Evolutionary conservation across 2,888 invertebrate species (phyloP), one percentile per base, ranked within the genome.

Genomic region (Colletes collaris): DNA sequence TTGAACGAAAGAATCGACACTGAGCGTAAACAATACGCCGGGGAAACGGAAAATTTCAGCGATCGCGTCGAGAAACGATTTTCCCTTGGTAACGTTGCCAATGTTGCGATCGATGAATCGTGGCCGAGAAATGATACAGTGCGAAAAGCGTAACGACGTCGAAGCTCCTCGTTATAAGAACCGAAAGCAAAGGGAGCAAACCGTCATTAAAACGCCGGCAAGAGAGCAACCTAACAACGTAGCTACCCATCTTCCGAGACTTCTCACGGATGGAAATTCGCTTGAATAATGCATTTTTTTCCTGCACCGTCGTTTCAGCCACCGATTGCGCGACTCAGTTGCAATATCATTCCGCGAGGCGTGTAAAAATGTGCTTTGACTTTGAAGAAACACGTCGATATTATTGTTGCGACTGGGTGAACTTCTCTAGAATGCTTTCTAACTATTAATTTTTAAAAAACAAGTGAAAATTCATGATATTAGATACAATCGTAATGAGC

Each of bases 201-300:
- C 85, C 86, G 79, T 89, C 89, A 87, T 89, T 89, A 89, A 88
- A 89, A 79, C 80, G 78, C 83, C 90, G 74, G 84, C 87, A 90
- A 92, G 92, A 92, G 92, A 92, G 92, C 92, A 92, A 89, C 88
- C 88, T 91, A 91, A 91, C 89, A 90, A 91, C 83, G 89, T 84
- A 88, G 89, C 89, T 89, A 89, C 86, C 88, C 87, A 81, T 87
- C 86, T 84, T 75, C 81, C 83, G 86, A 86, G 79, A 85, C 87
- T 89, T 90, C 91, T 91, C 88, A 89, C 87, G 87, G 86, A 91
- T 91, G 91, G 88, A 91, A 90, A 91, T 91, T 90, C 76, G 80
- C 83, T 79, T 91, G 91, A 91, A 91, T 91, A 91, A 91, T 91
- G 90, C 87, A 91, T 91, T 85, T 87, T 85, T 86, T 82, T 84